Percentiles rank a stretch among this genome's conserved stretches.
These are phyloP conservation scores for Rhysida immarginata DNA, from an alignment of 1,140 invertebrate genomes.

Conservation along the genomic window DNA sequence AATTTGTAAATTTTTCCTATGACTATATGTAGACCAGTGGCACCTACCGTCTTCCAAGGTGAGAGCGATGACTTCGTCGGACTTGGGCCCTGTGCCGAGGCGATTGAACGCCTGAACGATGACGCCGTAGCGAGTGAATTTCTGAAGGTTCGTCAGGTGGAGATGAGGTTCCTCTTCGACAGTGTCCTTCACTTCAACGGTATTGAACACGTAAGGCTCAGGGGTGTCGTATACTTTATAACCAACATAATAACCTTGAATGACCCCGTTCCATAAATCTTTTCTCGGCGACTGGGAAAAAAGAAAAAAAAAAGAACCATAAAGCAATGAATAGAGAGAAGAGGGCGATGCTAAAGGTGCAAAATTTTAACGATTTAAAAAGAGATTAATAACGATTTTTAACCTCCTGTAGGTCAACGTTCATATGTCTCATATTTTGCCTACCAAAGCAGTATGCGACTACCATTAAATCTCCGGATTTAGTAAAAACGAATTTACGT, in stretches of 20 bases:
- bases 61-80: slow-evolving; percentile 72
- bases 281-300: slow-evolving; percentile 47
- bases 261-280: slow-evolving; percentile 84
- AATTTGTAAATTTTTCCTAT: too few relatives aligned
- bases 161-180: slow-evolving; percentile 71
- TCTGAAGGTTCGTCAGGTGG: slow-evolving; percentile 45
- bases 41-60: slow-evolving; percentile 60
- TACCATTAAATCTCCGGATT: too few relatives aligned
- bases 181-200: slow-evolving; percentile 79
- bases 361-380: too few relatives aligned
- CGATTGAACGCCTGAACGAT: slow-evolving; percentile 40
- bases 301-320: neutral
- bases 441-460: too few relatives aligned
- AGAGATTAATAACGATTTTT: too few relatives aligned
- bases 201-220: slow-evolving; percentile 79
- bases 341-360: too few relatives aligned
- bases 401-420: too few relatives aligned
- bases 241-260: slow-evolving; percentile 77
- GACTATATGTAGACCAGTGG: too few relatives aligned
- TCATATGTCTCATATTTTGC: too few relatives aligned
- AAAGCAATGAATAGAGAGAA: too few relatives aligned
- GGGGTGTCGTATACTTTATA: slow-evolving; percentile 74
- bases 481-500: too few relatives aligned
- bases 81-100: slow-evolving; percentile 78
- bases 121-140: slow-evolving; percentile 32